Conservation (phyloP, 2,888 invertebrate species). For the Margaritifera margaritifera region DNA sequence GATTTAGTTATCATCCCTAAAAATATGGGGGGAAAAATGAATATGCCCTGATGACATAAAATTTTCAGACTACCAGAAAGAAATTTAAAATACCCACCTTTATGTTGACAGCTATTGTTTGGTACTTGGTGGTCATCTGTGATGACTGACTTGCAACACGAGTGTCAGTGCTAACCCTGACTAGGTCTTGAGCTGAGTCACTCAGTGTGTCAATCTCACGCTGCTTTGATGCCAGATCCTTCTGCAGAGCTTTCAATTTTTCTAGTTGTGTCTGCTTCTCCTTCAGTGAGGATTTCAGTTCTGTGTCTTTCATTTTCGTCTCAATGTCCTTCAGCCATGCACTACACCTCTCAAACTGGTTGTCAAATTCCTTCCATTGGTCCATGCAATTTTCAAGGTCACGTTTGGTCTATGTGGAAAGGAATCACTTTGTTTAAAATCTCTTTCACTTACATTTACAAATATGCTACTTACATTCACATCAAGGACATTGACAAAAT, state of each 20-base stretch:
- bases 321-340: constrained; percentile 92
- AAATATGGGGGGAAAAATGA: background rate
- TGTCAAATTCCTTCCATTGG: constrained; percentile 94
- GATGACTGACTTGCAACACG: constrained; percentile 66
- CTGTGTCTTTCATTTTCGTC: constrained; percentile 80
- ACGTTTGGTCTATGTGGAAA: constrained; percentile 52
- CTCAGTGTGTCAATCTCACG: constrained; percentile 91
- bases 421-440: background rate
- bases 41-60: background rate
- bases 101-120: constrained; percentile 61
- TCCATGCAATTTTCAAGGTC: constrained; percentile 85
- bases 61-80: background rate
- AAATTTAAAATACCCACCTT: constrained; percentile 50
- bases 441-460: too few relatives aligned
- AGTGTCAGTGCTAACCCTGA: constrained; percentile 62
- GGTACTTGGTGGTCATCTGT: constrained; percentile 65
- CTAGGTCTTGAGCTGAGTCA: constrained; percentile 84
- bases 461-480: too few relatives aligned
- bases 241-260: constrained; percentile 58
- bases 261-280: constrained; percentile 66
- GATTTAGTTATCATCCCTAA: background rate
- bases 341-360: constrained; percentile 87
- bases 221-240: constrained; percentile 55
- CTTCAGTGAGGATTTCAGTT: constrained; percentile 63
- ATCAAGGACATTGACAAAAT: too few relatives aligned